Conservation (phyloP, 2,113 vertebrate species). For the Polypterus senegalus region DNA sequence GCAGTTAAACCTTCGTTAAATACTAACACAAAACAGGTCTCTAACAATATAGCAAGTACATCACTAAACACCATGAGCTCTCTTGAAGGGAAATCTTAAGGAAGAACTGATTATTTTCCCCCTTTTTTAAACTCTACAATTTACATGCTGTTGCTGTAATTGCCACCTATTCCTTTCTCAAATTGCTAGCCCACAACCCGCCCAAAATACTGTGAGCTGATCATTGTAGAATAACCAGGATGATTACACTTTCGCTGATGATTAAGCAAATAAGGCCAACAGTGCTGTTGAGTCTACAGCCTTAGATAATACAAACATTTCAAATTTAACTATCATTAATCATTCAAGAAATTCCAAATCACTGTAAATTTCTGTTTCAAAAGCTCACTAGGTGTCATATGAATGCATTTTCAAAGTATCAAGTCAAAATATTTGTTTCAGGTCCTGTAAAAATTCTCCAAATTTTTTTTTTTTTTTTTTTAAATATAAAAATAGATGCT, state of each 20-base stretch:
- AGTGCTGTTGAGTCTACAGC: constrained; percentile 67
- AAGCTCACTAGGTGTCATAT: constrained; percentile 98
- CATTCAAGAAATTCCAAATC: constrained; percentile 76
- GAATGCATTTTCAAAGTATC: constrained; percentile 98
- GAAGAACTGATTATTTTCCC: constrained; percentile 83
- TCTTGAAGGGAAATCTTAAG: constrained; percentile 84
- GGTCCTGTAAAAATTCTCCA: constrained; percentile 99
- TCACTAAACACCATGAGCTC: constrained; percentile 88
- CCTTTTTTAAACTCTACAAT: constrained; percentile 42
- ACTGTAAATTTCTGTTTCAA: constrained; percentile 89
- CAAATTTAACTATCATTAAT: constrained; percentile 78
- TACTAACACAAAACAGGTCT: constrained; percentile 76
- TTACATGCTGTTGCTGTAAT: constrained; percentile 50
- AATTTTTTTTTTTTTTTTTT: constrained; percentile 83
- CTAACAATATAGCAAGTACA: constrained; percentile 84
- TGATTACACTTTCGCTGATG: constrained; percentile 65
- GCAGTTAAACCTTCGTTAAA: constrained; percentile 56
- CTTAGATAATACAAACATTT: constrained; percentile 80
- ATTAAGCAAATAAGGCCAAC: constrained; percentile 84
- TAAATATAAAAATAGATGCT: constrained; percentile 97
- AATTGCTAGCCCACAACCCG: background rate
- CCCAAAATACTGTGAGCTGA: constrained; percentile 50
- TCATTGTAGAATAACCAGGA: constrained; percentile 64
- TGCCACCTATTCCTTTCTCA: constrained; percentile 33
- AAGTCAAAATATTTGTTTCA: constrained; percentile 99